These are phyloP conservation scores for Pyxicephalus adspersus DNA, from an alignment of 2,113 vertebrate genomes.

Conservation along the genomic window DNA sequence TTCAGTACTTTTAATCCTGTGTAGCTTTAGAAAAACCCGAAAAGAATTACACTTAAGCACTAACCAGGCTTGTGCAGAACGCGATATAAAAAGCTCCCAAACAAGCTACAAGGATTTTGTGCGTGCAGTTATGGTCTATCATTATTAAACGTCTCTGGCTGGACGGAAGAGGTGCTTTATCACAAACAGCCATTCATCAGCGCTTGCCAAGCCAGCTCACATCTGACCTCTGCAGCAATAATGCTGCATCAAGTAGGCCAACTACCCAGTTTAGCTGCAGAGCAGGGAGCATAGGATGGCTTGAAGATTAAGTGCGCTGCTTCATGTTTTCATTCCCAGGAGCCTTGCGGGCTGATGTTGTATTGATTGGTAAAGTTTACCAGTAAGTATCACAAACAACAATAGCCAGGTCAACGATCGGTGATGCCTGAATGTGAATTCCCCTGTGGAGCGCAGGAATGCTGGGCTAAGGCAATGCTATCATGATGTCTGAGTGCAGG, in stretches of 20 bases:
- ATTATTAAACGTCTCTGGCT: conserved; percentile 92
- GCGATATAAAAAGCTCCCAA: conserved; percentile 60
- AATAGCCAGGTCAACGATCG: conserved; percentile 91
- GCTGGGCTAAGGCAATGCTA: conserved; percentile 69
- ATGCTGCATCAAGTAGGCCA: conserved; percentile 97
- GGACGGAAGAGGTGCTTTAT: conserved; percentile 85
- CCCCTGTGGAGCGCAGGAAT: conserved; percentile 66
- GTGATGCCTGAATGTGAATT: conserved; percentile 84
- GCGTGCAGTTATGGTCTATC: conserved; percentile 85
- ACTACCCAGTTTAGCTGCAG: conserved; percentile 90
- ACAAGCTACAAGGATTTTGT: conserved; percentile 68
- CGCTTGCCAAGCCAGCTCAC: conserved; percentile 80
- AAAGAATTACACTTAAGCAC: conserved; percentile 46
- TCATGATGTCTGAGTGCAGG: conserved; percentile 79
- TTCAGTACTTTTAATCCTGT: conserved; percentile 2
- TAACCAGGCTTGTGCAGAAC: conserved; percentile 8
- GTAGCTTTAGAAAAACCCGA: conserved; percentile 29
- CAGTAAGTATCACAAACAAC: conserved; percentile 96
- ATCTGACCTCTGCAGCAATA: conserved; percentile 96
- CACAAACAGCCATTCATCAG: conserved; percentile 94
- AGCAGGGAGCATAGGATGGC: conserved; percentile 90
- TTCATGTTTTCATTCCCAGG: conserved; percentile 92
- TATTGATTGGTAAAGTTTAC: conserved; percentile 98
- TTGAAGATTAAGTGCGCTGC: conserved; percentile 95
- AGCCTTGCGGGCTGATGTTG: conserved; percentile 86